These are phyloP conservation scores for Drosophila austrosaltans DNA, from an alignment of 2,888 invertebrate species.

Conservation along the genomic window DNA sequence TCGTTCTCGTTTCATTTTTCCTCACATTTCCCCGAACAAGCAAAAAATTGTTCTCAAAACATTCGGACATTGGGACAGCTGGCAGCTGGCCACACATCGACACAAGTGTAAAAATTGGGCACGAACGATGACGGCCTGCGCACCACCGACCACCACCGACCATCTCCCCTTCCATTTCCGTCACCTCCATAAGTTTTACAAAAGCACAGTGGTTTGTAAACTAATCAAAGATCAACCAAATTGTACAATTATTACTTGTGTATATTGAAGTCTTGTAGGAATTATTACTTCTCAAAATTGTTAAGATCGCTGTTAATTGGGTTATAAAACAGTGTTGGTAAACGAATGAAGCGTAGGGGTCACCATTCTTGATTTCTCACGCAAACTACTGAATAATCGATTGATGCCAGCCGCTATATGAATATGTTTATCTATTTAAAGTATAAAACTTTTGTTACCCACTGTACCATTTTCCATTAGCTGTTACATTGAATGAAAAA, in stretches of 20 bases:
- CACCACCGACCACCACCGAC: conserved; percentile 1
- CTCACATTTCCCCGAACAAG: conserved; percentile 57
- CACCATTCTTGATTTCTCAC: too few relatives aligned
- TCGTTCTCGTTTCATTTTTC: conserved; percentile 11
- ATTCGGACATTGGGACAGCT: conserved; percentile 32
- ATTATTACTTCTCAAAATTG: too few relatives aligned
- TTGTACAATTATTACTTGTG: not conserved
- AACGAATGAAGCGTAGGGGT: not conserved
- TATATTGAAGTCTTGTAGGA: too few relatives aligned
- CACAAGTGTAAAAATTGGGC: conserved; percentile 26
- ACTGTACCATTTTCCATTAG: conserved; percentile 54
- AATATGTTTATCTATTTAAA: not conserved
- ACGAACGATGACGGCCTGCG: conserved; percentile 1
- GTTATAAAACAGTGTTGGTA: conserved; percentile 24
- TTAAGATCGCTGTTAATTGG: too few relatives aligned
- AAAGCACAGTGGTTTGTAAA: not conserved
- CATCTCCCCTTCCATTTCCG: conserved; percentile 3
- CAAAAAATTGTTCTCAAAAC: conserved; percentile 21
- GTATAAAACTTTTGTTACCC: not conserved
- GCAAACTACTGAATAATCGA: too few relatives aligned
- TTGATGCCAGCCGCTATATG: not conserved
- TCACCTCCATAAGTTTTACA: conserved; percentile 5
- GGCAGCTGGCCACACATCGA: conserved; percentile 48
- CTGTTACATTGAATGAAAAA: conserved; percentile 33
- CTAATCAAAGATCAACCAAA: not conserved